Evolutionary conservation across 1,140 invertebrate species (phyloP), one percentile per base, ranked within the genome.

Genomic region (Drosophila kurseongensis): DNA sequence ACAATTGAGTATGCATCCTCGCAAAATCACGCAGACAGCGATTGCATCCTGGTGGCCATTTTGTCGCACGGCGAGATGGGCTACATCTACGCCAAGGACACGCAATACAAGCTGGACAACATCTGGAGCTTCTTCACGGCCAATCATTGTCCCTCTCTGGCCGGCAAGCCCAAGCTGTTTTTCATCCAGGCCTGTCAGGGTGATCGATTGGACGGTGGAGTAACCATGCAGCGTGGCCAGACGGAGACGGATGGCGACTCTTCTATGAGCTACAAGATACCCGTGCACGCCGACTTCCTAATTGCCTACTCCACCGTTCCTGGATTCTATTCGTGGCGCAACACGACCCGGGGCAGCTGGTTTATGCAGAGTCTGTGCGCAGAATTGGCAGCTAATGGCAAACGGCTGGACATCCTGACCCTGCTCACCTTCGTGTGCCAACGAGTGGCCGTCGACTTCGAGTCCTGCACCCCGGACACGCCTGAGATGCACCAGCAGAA

Each of bases 311-410:
- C 97, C 5, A 98, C 98, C 18, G 96, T 99, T 54, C 96, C 97
- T 83, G 98, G 97, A 54, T 97, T 95, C 92, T 99, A 96, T 93
- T 98, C 98, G 1, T 99, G 98, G 98, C 94, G 98, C 48, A 99
- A 99, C 89, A 98, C 97, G n/a, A 96, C 96, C 6, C 94, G 95
- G 13, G 97, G 97, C 10, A 99, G 98, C 0, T 99, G 98, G 98
- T 99, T 99, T 88, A 96, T 99, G 93, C 98, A 99, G 94, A 96
- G 97, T 1, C 93, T 99, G 1, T 97, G 96, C 86, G 93, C 95
- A n/a, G 96, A 98, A 75, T 91, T 99, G n/a, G 93, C 94, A 18
- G 95, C 95, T 50, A 94, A 96, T 91, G 95, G 95, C 14, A 94
- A 94, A 72, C 94, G 95, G 13, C 93, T 95, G 61, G 98, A 99